Conservation (phyloP, 1,140 invertebrate species). For the Penaeus japonicus region DNA sequence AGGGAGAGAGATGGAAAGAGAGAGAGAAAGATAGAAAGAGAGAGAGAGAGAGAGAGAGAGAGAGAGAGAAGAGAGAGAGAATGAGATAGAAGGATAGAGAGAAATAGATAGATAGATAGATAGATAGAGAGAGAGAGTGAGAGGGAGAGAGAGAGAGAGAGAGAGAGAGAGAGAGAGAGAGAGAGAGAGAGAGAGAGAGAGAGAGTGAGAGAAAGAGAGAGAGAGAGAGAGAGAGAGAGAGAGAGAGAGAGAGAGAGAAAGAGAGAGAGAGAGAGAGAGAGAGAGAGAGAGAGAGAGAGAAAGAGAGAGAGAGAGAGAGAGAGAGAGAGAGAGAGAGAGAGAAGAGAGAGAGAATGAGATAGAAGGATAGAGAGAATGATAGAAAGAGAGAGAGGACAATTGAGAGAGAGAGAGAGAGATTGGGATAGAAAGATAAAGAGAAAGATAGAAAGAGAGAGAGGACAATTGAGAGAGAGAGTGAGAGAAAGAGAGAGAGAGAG, state of each 20-base stretch:
- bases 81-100: neutral
- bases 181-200: neutral
- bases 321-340: conserved; percentile 11
- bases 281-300: neutral
- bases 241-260: neutral
- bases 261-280: neutral
- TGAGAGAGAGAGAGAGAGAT: neutral
- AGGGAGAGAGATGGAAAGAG: too few species aligned
- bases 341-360: neutral
- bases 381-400: neutral
- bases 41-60: neutral
- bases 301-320: neutral
- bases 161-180: conserved; percentile 7
- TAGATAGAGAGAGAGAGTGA: neutral
- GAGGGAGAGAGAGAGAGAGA: conserved; percentile 4
- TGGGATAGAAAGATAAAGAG: too few species aligned
- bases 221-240: neutral
- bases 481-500: neutral
- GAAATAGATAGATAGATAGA: neutral
- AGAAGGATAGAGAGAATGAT: neutral
- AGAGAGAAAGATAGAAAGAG: too few species aligned
- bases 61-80: neutral
- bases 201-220: neutral
- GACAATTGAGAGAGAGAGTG: neutral
- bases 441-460: neutral